Evolutionary conservation across 2,888 invertebrate genomes (phyloP), one percentile per base, ranked within the genome.

Genomic region (Coelopa pilipes): DNA sequence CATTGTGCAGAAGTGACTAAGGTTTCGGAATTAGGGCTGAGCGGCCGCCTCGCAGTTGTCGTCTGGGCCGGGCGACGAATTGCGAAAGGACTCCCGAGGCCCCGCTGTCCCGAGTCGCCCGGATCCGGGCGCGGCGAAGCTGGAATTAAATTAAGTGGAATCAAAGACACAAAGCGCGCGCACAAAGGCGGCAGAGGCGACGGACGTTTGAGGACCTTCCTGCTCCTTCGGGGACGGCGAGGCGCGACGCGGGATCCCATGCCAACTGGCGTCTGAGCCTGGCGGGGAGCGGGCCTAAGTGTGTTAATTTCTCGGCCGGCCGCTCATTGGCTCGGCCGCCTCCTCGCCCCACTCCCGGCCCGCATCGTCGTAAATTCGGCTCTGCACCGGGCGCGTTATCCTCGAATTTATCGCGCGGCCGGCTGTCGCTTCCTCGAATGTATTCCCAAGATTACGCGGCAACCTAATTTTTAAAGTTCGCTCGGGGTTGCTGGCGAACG

Each of bases 1-100:
- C n/a, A 10, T 9, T 63, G 63, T 72, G 53, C 24, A 67, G 66
- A 72, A 73, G 72, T 62, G 60, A 60, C 65, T 59, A 50, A 68
- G 60, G 67, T 73, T 68, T 66, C 45, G 63, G 34, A 34, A 34
- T 34, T 34, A 34, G 7, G 34, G 34, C 57, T 57, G 57, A 57
- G 57, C 57, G 17, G 57, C 57, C 17, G 21, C 11, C 19, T 57
- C 57, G 21, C 15, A 57, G 57, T 57, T 19, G 57, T 19, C 57
- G 57, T n/a, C 57, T 19, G 2, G 15, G 53, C 17, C 4, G 11
- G 19, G 13, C 21, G 21, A 57, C 57, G 57, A 57, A 57, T 57
- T 57, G 57, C 57, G 17, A 57, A 57, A 57, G 57, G 57, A 57
- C 57, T 57, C 17, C 53, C 53, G 10, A 4, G 5, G 34, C 7